Conservation (phyloP, 2,888 invertebrate species). For the Pediacus dermestoides region DNA sequence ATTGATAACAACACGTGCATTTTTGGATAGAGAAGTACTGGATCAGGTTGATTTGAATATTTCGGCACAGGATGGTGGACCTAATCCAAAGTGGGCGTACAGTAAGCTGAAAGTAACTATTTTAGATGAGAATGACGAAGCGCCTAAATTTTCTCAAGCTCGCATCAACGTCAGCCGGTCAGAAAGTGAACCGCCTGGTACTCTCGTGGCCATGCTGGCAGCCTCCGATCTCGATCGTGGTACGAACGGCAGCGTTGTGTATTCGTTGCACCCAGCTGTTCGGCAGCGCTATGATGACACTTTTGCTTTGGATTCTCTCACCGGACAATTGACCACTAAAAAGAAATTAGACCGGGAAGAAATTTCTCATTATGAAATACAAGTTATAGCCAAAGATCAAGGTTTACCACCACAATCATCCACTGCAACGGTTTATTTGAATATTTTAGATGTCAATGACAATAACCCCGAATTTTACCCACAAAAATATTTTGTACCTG, state of each 20-base stretch:
- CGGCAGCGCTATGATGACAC: constrained; percentile 78
- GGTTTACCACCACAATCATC: constrained; percentile 88
- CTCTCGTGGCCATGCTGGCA: constrained; percentile 77
- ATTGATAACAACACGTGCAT: constrained; percentile 78
- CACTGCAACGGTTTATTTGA: constrained; percentile 79
- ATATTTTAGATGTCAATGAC: constrained; percentile 85
- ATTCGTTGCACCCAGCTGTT: constrained; percentile 73
- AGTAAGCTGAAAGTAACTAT: constrained; percentile 87
- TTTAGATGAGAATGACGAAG: constrained; percentile 92
- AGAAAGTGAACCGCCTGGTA: constrained; percentile 76
- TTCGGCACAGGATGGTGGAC: constrained; percentile 89
- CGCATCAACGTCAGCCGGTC: constrained; percentile 71
- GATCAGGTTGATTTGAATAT: constrained; percentile 85
- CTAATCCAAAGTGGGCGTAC: constrained; percentile 89
- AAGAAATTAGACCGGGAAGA: constrained; percentile 78
- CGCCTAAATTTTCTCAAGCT: constrained; percentile 76
- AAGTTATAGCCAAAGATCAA: constrained; percentile 86
- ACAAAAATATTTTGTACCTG: constrained; percentile 73
- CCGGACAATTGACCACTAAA: constrained; percentile 79
- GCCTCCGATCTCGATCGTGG: constrained; percentile 92
- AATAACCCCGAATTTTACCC: constrained; percentile 92
- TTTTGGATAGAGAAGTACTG: constrained; percentile 79
- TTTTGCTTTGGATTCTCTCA: constrained; percentile 77
- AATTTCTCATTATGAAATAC: constrained; percentile 72
- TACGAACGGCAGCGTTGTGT: constrained; percentile 87